These are phyloP conservation scores for Diadumene lineata DNA, from an alignment of 92 coral and sea anemone genomes.

Conservation along the genomic window DNA sequence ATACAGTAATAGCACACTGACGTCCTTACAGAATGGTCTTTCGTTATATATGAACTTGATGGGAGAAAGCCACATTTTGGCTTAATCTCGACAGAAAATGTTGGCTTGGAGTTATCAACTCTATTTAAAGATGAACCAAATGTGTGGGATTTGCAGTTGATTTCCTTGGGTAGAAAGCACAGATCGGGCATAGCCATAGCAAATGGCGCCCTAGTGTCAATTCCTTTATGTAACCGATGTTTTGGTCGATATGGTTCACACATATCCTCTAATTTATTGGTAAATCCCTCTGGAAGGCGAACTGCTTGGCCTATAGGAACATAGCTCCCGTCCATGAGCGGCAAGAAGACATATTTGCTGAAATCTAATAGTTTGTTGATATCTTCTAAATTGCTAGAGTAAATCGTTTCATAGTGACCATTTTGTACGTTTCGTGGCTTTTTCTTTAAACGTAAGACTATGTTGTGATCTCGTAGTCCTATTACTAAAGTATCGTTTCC, in stretches of 20 bases:
- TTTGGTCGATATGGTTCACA: conserved; percentile 69
- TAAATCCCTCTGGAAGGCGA: conserved; percentile 65
- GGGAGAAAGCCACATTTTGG: conserved; percentile 96
- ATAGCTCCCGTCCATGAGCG: conserved; percentile 69
- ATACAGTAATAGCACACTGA: conserved; percentile 81
- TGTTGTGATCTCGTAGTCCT: conserved; percentile 43
- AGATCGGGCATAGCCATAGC: conserved; percentile 90
- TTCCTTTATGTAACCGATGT: conserved; percentile 68
- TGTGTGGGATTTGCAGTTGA: background rate
- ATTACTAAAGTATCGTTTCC: conserved; percentile 85
- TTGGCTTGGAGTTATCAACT: conserved; percentile 54
- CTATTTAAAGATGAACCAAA: background rate
- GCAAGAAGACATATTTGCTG: conserved; percentile 53
- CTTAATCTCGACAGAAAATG: conserved; percentile 87
- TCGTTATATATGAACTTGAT: conserved; percentile 46
- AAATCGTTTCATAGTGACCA: background rate
- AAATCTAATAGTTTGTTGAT: conserved; percentile 46
- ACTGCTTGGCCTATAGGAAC: conserved; percentile 65
- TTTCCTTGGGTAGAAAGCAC: conserved; percentile 56
- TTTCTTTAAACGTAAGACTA: conserved; percentile 83
- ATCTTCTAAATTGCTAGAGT: background rate
- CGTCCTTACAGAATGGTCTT: conserved; percentile 41
- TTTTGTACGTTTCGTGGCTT: background rate
- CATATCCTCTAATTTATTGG: conserved; percentile 44
- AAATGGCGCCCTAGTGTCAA: conserved; percentile 44